phyloP scores from a whole-genome alignment of 1,140 invertebrate species.

The Caenorhabditis briggsae region DNA sequence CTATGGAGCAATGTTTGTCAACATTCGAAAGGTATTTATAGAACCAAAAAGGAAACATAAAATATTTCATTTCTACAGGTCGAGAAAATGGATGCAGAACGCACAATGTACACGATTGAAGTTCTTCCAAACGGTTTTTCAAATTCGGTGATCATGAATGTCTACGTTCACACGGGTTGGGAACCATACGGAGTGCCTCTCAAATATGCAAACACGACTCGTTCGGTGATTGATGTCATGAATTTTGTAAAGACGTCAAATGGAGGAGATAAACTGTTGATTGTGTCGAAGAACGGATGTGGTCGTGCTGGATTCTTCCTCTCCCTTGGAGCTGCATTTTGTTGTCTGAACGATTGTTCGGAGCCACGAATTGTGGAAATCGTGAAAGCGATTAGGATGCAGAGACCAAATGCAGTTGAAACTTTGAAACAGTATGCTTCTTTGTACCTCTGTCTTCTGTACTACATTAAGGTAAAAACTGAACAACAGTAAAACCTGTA shows the following conservation, averaged over 20 bases:
- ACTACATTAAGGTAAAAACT: conserved; percentile 27
- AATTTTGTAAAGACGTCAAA: conserved; percentile 44
- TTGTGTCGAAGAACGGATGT: conserved; percentile 39
- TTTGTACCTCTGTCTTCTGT: conserved; percentile 16
- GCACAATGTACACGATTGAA: conserved; percentile 32
- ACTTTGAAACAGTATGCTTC: conserved; percentile 45
- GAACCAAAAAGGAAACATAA: background rate
- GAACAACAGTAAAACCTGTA: too few relatives aligned
- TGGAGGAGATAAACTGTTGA: conserved; percentile 27
- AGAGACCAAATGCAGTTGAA: conserved; percentile 42
- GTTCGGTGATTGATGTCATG: conserved; percentile 39
- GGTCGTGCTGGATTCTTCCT: conserved; percentile 20
- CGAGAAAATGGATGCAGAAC: conserved; percentile 41
- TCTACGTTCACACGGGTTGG: conserved; percentile 40
- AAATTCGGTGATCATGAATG: conserved; percentile 17
- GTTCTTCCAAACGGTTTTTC: conserved; percentile 35
- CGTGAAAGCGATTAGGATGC: conserved; percentile 16
- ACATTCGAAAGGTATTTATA: conserved; percentile 20
- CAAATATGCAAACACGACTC: conserved; percentile 34
- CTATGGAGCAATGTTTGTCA: conserved; percentile 32
- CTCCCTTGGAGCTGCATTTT: conserved; percentile 20
- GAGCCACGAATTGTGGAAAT: conserved; percentile 15
- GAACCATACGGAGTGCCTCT: conserved; percentile 21
- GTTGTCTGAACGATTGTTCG: conserved; percentile 33
- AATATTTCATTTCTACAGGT: background rate